phyloP scores from a whole-genome alignment of 2,888 invertebrate species.

The Drosophila vallismaia region DNA sequence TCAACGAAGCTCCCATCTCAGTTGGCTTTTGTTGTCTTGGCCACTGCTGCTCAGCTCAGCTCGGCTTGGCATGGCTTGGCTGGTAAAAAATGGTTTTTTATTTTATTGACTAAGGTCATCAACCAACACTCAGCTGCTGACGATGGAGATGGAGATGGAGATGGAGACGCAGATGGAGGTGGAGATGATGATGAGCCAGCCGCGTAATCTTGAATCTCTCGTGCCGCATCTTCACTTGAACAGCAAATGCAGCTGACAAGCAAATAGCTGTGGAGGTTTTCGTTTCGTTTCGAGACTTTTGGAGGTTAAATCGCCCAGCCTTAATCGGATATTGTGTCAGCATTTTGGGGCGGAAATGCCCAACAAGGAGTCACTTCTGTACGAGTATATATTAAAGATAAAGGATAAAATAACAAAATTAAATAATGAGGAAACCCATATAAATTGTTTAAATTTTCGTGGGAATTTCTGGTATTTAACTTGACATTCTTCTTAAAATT shows the following conservation, averaged over 20 bases:
- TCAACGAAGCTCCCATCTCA: conserved; percentile 10
- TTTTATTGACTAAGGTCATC: conserved; percentile 80
- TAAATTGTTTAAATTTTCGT: background rate
- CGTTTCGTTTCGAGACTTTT: conserved; percentile 40
- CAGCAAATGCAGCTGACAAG: conserved; percentile 48
- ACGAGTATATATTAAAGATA: background rate
- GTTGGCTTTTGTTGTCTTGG: conserved; percentile 38
- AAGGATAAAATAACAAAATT: background rate
- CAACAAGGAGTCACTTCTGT: background rate
- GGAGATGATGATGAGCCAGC: conserved; percentile 27
- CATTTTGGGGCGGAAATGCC: conserved; percentile 23
- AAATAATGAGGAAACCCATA: background rate
- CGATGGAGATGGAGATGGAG: conserved; percentile 25
- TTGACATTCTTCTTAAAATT: background rate
- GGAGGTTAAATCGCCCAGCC: conserved; percentile 72
- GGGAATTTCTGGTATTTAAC: conserved; percentile 5
- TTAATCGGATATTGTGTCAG: conserved; percentile 56
- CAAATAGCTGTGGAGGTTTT: conserved; percentile 40
- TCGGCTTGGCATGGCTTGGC: conserved; percentile 10
- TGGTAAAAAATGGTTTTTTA: conserved; percentile 46
- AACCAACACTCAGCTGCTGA: conserved; percentile 46
- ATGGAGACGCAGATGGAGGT: conserved; percentile 10
- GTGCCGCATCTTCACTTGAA: conserved; percentile 69
- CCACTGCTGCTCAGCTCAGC: conserved; percentile 14
- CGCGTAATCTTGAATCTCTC: conserved; percentile 49